Evolutionary conservation across 2,797 vertebrate species (phyloP).

Genomic region (Alosa sapidissima): DNA sequence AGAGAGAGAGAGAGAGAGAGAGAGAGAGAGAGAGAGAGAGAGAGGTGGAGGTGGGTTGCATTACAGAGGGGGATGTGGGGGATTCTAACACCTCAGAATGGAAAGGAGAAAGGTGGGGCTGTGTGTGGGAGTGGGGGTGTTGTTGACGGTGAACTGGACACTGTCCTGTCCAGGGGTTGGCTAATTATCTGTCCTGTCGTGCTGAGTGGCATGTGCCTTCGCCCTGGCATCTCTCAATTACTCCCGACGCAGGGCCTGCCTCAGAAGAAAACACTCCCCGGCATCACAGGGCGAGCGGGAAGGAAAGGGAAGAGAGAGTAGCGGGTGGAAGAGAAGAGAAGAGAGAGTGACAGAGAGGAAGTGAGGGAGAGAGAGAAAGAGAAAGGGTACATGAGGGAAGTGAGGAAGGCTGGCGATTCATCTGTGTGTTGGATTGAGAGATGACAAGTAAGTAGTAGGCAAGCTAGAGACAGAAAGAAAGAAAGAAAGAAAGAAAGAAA

Average conservation of each 20-base stretch:
- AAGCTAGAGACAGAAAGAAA: not conserved
- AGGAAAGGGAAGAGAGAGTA: not conserved
- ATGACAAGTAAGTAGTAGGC: no score
- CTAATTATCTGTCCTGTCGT: constrained; percentile 6
- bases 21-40: no score
- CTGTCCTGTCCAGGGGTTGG: not conserved
- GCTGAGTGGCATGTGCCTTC: not conserved
- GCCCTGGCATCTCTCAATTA: not conserved
- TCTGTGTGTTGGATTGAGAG: not conserved
- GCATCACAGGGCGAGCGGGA: not conserved
- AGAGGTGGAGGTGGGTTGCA: no score
- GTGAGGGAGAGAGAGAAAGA: no score
- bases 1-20: no score
- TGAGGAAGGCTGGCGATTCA: not conserved
- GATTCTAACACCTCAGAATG: not conserved
- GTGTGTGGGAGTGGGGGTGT: not conserved
- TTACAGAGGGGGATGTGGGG: not conserved
- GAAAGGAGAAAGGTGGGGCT: not conserved
- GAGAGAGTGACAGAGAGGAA: no score
- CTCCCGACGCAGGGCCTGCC: not conserved
- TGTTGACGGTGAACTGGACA: not conserved
- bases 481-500: not conserved
- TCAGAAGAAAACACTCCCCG: not conserved
- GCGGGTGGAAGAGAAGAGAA: not conserved
- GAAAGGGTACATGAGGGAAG: not conserved